Evolutionary conservation across 1,140 invertebrate genomes (phyloP).

Genomic region (Drosophila micromelanica): DNA sequence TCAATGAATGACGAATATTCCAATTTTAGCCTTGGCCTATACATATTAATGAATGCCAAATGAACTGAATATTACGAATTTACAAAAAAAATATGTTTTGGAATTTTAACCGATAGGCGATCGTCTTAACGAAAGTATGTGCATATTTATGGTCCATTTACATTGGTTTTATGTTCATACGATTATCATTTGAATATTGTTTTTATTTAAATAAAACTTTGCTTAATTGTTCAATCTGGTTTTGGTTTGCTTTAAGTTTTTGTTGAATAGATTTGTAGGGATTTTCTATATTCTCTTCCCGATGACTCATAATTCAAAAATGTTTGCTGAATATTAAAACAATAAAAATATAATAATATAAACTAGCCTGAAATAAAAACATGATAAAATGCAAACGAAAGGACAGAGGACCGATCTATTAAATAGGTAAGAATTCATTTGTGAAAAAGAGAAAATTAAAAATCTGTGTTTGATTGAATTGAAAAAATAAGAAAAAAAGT

Average conservation of each 20-base stretch:
- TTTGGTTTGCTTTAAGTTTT: neutral
- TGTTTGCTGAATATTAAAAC: neutral
- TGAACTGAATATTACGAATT: neutral
- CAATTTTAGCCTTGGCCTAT: slow-evolving; percentile 16
- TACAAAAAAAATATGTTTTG: neutral
- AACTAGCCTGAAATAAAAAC: no score
- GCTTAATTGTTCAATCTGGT: slow-evolving; percentile 11
- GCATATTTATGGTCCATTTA: slow-evolving; percentile 21
- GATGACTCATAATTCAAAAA: neutral
- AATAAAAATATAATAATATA: neutral
- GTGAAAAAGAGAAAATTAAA: no score
- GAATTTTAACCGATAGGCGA: neutral
- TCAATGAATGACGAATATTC: slow-evolving; percentile 4
- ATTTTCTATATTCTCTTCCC: neutral
- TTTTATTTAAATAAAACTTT: slow-evolving; percentile 6
- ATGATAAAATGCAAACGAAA: no score
- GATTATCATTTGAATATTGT: neutral
- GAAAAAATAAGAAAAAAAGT: no score
- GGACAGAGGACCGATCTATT: no score
- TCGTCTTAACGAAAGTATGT: slow-evolving; percentile 6
- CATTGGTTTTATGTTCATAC: slow-evolving; percentile 7
- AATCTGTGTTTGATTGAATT: no score
- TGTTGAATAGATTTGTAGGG: neutral
- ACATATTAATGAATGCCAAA: slow-evolving; percentile 18
- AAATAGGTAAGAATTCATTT: no score